These are phyloP conservation scores for Urocitellus parryii DNA, from an alignment of 2,113 vertebrate species.

Conservation along the genomic window DNA sequence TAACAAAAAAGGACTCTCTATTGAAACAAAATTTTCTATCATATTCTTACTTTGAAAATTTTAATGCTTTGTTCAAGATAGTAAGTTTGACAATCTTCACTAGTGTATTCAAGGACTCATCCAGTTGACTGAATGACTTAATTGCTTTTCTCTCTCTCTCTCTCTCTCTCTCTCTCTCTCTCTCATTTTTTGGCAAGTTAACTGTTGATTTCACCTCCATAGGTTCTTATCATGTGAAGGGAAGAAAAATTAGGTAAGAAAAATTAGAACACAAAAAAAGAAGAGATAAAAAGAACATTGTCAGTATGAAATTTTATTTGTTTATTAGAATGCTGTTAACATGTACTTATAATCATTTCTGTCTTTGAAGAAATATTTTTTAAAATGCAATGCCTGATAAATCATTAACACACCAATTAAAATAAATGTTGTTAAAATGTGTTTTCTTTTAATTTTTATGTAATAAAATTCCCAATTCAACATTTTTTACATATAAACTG, in stretches of 20 bases:
- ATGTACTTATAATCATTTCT: background rate
- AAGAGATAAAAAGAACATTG: background rate
- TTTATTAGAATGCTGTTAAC: background rate
- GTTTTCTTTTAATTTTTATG: background rate
- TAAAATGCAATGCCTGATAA: background rate
- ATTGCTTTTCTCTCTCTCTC: background rate
- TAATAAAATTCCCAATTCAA: background rate
- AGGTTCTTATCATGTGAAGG: background rate
- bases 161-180: too few species aligned
- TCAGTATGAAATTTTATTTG: background rate
- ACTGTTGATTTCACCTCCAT: background rate
- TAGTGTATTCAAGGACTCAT: background rate
- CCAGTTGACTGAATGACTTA: background rate
- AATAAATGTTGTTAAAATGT: background rate
- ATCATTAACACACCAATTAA: background rate
- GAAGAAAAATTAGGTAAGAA: background rate
- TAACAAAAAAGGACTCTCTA: background rate
- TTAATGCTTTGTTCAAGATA: background rate
- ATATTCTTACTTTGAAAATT: background rate
- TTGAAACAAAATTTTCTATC: background rate
- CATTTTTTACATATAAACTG: background rate
- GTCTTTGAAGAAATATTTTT: background rate
- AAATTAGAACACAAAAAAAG: background rate
- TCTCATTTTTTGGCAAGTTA: background rate
- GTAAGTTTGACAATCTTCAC: background rate